Base-by-base conservation (phyloP, 2,797 vertebrate genomes). In the Pyrocephalus nanus region DNA sequence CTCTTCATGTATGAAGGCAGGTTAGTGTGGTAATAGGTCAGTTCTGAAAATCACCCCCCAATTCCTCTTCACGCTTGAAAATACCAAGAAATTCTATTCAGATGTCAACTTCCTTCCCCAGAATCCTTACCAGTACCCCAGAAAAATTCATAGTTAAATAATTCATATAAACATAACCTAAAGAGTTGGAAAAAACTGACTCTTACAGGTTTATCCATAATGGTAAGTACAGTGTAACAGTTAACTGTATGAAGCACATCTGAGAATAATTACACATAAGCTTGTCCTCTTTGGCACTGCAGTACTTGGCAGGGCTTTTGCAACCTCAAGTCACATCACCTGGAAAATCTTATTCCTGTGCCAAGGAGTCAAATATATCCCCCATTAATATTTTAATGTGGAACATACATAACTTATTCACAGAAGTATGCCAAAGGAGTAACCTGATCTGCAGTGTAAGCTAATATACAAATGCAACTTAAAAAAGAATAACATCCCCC, bases 311-410 rank as follows among this genome's bases (percentile, higher is more conserved):
- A 82, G 3, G 14, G 57, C 6, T 69, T 77, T n/a, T 81, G 61
- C 72, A 88, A 88, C 72, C 75, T 85, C 58, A 77, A 80, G 71
- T 88, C 76, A 64, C 65, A 96, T 91, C 70, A 93, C 88, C 76
- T 93, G 76, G 62, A 92, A 95, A 95, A 94, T 45, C 19, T 82
- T 43, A 79, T 9, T 88, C 73, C 13, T 43, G 25, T 60, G 75
- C 81, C 91, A 86, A 86, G 47, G 53, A 92, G 29, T 80, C 80
- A 85, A 86, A 82, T 61, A 92, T 36, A 82, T 65, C 54, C 69
- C 38, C 23, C 66, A 81, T 94, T 85, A 93, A 79, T 81, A 87
- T 93, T 86, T 94, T 86, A 84, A 83, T 25, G 50, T 58, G 76
- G 62, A 94, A 92, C 69, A 86, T 5, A 21, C 22, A 57, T 43